Evolutionary conservation across 2,888 invertebrate species (phyloP), one percentile per base, ranked within the genome.

Genomic region (Heliconius sara): DNA sequence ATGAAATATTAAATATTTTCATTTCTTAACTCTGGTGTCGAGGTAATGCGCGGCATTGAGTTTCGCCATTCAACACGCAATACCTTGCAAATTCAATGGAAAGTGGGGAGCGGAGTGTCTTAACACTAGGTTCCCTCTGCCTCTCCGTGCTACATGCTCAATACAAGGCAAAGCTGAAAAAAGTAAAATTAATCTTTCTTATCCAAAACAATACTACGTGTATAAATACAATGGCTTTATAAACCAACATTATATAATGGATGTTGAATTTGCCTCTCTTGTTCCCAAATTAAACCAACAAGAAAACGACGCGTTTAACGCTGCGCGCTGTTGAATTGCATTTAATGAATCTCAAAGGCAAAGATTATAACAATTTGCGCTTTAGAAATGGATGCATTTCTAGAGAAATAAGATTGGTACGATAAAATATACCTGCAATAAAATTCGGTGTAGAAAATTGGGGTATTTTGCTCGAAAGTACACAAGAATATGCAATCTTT

Each of bases 361-460:
- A 72, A 72, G 72, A 57, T 73, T 60, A 73, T 73, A 60, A 73
- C 52, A 73, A 60, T 73, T 73, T 60, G 25, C 16, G 73, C 60
- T 73, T 60, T 22, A 25, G n/a, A 27, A 52, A 72, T 52, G 30
- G 52, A 72, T 12, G 52, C 39, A n/a, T 73, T 39, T 60, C 73
- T 60, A 34, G 25, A 73, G 57, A 60, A 73, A 73, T 39, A 60
- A 73, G 73, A 60, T 34, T 60, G 16, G 73, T 60, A 16, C 3
- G 34, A 60, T 60, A 73, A 73, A 60, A 73, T 73, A 73, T 73
- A 39, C 60, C 60, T 60, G 60, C 60, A 73, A 73, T 60, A 73
- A 73, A 73, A 72, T 72, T 22, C 22, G 22, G 72, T 52, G 72
- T 27, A 27, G 72, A 57, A 72, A 30, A 73, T 73, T 60, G 39